Conservation (phyloP, 1,140 invertebrate species). For the Ips nitidus region DNA sequence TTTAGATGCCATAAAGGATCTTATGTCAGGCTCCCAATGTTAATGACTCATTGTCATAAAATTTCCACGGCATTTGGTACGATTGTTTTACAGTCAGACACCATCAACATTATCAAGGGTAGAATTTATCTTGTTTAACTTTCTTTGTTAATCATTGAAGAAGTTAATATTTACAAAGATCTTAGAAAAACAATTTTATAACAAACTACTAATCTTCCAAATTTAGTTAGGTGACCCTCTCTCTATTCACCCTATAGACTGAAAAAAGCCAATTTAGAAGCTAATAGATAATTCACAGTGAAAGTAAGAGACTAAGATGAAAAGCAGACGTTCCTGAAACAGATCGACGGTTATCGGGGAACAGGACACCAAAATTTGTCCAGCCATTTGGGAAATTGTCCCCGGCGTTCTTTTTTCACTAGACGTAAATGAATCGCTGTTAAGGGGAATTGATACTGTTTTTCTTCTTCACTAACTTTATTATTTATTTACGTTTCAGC, state of each 20-base stretch:
- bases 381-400: constrained; percentile 25
- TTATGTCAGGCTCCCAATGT: neutral
- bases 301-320: constrained; percentile 24
- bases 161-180: neutral
- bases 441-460: constrained; percentile 20
- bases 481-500: neutral
- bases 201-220: constrained; percentile 14
- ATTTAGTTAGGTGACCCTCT: neutral
- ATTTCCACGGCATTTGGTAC: neutral
- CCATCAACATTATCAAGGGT: neutral
- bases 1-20: neutral
- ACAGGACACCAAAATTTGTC: constrained; percentile 21
- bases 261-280: neutral
- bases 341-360: constrained; percentile 30
- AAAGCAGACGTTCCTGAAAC: constrained; percentile 27
- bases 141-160: too few relatives aligned
- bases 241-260: too few relatives aligned
- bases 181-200: neutral
- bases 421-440: constrained; percentile 15
- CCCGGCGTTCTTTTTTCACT: constrained; percentile 18
- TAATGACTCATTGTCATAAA: neutral
- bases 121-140: neutral
- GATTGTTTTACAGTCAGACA: neutral
- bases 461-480: constrained; percentile 10
- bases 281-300: constrained; percentile 21